A percentile compares a stretch with the other conserved stretches of the same genome.
These are phyloP conservation scores for Momotus momota DNA, from an alignment of 2,797 vertebrate genomes.

Conservation along the genomic window DNA sequence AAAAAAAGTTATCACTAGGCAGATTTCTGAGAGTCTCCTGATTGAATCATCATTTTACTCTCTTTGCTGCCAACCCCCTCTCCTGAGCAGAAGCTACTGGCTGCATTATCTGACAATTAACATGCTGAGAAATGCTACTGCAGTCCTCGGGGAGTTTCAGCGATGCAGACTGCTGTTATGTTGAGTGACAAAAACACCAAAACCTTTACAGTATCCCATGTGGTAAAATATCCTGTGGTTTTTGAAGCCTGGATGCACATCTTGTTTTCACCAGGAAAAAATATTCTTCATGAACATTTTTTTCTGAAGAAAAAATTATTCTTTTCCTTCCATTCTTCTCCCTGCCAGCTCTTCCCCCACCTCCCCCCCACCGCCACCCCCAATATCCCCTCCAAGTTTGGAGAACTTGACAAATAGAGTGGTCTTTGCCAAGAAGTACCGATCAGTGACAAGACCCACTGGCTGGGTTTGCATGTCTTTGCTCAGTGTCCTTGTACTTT, in stretches of 20 bases:
- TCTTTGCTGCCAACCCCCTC: constrained; percentile 15
- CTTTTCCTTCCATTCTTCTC: neutral
- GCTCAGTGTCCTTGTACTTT: neutral
- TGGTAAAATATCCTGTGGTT: neutral
- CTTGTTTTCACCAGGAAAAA: neutral
- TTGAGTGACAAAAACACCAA: neutral
- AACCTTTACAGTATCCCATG: neutral
- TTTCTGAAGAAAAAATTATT: neutral
- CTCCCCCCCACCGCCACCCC: neutral
- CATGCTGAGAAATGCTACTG: constrained; percentile 38
- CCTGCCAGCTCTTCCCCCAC: neutral
- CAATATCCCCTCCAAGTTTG: neutral
- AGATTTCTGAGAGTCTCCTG: constrained; percentile 57
- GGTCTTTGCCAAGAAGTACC: neutral
- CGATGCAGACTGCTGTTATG: constrained; percentile 10
- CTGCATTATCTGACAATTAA: constrained; percentile 44
- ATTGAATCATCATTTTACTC: constrained; percentile 66
- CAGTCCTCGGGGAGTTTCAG: constrained; percentile 20
- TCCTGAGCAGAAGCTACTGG: constrained; percentile 23
- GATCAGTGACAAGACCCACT: neutral
- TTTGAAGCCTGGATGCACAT: neutral
- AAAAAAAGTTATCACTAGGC: constrained; percentile 48
- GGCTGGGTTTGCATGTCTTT: neutral
- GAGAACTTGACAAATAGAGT: neutral
- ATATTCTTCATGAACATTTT: neutral